phyloP scores from a whole-genome alignment of 2,113 vertebrate species.

The Shinisaurus crocodilurus region DNA sequence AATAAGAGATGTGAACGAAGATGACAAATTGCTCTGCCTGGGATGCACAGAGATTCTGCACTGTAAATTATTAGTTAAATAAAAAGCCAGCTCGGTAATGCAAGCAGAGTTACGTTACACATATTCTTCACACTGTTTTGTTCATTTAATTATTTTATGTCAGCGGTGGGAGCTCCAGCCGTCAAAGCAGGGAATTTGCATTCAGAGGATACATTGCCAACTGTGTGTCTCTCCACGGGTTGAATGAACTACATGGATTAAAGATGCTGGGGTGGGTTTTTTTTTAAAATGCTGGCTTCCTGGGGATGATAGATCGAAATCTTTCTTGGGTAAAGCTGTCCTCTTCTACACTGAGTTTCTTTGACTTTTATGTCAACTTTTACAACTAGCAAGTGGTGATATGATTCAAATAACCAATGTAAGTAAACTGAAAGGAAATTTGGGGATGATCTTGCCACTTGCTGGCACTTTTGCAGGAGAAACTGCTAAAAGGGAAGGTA shows the following conservation, averaged over 20 bases:
- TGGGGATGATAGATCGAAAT: not conserved
- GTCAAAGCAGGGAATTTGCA: constrained; percentile 13
- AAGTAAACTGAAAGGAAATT: not conserved
- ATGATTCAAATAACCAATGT: not conserved
- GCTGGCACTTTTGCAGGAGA: not conserved
- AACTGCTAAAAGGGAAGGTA: not conserved
- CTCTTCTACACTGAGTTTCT: not conserved
- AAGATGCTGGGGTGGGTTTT: not conserved
- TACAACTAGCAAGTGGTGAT: not conserved
- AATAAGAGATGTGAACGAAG: constrained; percentile 26
- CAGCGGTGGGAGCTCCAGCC: not conserved
- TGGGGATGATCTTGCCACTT: not conserved
- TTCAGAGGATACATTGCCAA: not conserved
- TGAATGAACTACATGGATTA: constrained; percentile 13
- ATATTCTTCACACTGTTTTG: constrained; percentile 31
- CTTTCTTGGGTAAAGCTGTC: not conserved
- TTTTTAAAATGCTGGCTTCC: not conserved
- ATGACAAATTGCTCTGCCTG: constrained; percentile 36
- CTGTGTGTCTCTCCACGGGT: not conserved
- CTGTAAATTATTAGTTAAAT: constrained; percentile 38
- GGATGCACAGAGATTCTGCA: constrained; percentile 7
- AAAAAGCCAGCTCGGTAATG: constrained; percentile 16
- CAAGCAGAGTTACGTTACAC: constrained; percentile 14
- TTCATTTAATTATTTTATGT: constrained; percentile 41
- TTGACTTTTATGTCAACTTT: not conserved